Base-by-base conservation (phyloP, 2,797 vertebrate species). In the Presbytis comata region DNA sequence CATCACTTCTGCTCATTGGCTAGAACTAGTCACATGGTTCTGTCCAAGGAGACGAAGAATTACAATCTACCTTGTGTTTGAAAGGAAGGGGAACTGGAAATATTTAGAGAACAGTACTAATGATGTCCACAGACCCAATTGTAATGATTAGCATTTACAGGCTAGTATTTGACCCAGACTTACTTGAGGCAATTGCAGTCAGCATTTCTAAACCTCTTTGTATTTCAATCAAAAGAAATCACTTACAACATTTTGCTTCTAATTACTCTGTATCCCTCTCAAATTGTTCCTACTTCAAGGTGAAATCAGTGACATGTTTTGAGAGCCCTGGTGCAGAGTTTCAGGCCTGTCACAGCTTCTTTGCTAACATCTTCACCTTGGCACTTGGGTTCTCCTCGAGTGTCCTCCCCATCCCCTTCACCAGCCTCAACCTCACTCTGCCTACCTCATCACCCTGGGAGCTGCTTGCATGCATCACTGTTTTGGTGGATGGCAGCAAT, bases 401-500 rank as follows among this genome's bases (percentile, higher is more conserved):
- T 0, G 2, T 70, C 30, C 74, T 83, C 17, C 48, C 44, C 21
- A 33, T 2, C 39, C 19, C n/a, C 41, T n/a, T 16, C 7, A 41
- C 67, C 81, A 90, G 55, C 14, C 16, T 74, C 78, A 39, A 36
- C 6, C 22, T 50, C 44, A 5, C 70, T n/a, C 74, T 6, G 0
- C 41, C 41, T 22, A 11, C 33, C 41, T 28, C 17, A 7, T 46
- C 78, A 39, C 78, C 72, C 89, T 85, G 84, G 83, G 82, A 83
- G 79, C 83, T 46, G 74, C 87, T 57, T 64, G 28, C 78, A 91
- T 11, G 84, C 59, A 75, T 46, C 89, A 67, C 50, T 91, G 64
- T 84, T 95, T 96, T 57, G 78, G 48, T 41, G 93, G 84, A 95
- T 82, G 95, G 95, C 95, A 94, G 64, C 61, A 80, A 74, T 79